Percentiles rank a stretch among this genome's conserved stretches.
These are phyloP conservation scores for Hypomesus transpacificus DNA, from an alignment of 2,113 vertebrate genomes.

Conservation along the genomic window DNA sequence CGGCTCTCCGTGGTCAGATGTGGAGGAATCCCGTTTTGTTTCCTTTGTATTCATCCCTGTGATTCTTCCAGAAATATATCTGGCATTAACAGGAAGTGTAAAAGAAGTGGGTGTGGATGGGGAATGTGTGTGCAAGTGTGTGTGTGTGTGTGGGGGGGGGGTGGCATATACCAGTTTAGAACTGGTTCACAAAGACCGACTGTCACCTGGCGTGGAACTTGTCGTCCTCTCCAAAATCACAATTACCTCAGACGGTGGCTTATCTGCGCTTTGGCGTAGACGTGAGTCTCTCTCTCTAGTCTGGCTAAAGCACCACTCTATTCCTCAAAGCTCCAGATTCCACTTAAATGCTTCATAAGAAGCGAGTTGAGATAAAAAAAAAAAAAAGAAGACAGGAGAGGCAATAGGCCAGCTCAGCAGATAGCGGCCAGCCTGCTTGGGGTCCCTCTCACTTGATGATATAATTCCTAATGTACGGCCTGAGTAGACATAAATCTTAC, in stretches of 20 bases:
- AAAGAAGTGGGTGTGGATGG: too few species aligned
- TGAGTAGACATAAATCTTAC: conserved; percentile 75
- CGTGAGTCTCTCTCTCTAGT: conserved; percentile 3
- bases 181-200: conserved; percentile 59
- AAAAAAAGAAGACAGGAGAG: conserved; percentile 66
- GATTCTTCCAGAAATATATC: conserved; percentile 49
- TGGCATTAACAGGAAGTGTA: neutral
- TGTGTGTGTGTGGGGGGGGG: conserved; percentile 18
- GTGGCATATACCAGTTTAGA: conserved; percentile 60
- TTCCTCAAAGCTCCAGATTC: conserved; percentile 56
- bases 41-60: conserved; percentile 49
- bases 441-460: conserved; percentile 71
- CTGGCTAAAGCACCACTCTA: conserved; percentile 50
- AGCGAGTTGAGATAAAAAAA: conserved; percentile 34
- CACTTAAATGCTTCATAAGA: conserved; percentile 60
- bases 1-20: conserved; percentile 54
- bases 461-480: conserved; percentile 78
- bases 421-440: conserved; percentile 58
- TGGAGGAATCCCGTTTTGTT: conserved; percentile 61
- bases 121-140: neutral
- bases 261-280: conserved; percentile 45
- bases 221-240: conserved; percentile 22
- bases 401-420: conserved; percentile 74
- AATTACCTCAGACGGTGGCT: conserved; percentile 58
- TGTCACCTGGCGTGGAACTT: conserved; percentile 52